Base-by-base conservation (phyloP, 1,140 invertebrate species). In the Caligus rogercresseyi region DNA sequence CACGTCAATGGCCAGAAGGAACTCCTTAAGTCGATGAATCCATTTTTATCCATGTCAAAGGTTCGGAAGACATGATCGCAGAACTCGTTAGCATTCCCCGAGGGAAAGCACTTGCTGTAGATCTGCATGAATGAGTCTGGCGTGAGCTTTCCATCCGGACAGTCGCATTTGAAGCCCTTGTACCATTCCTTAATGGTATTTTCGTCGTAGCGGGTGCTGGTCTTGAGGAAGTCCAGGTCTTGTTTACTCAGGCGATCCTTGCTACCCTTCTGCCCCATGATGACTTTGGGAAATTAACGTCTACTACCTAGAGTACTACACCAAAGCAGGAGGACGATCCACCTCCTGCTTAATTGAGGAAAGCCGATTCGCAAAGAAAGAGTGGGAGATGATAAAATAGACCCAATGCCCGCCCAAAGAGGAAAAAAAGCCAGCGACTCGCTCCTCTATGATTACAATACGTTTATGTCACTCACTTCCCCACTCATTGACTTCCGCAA, bases 101-200 rank as follows among this genome's bases (percentile, higher is more conserved):
- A 54, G 3, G 67, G 67, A 66, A 74, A 73, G 66, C 74, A 77
- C 67, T 77, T 75, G 31, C 78, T 74, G 67, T 78, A 78, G 43
- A 76, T 76, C 68, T 80, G 76, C 65, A 79, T 73, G 68, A 79
- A 79, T 67, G 79, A 77, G 52, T 74, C 71, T 66, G 77, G 75
- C 20, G 75, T 76, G 25, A 79, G 68, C 67, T 78, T 72, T 24
- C 78, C 78, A 67, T 77, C 76, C 14, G 78, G 78, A 70, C 78
- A 79, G 68, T 79, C 78, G 71, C 74, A 72, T 77, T 78, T 72
- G 52, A 64, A 64, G 73, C 65, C 67, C 53, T 74, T 76, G 64
- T 76, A 76, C 74, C 74, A 75, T 65, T 77, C 74, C 25, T 74
- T 74, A 66, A 75, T 77, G 67, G 75, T 75, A 63, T 75, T 71